Base-by-base conservation (phyloP, 2,888 invertebrate species). In the Drosophila longiperda region DNA sequence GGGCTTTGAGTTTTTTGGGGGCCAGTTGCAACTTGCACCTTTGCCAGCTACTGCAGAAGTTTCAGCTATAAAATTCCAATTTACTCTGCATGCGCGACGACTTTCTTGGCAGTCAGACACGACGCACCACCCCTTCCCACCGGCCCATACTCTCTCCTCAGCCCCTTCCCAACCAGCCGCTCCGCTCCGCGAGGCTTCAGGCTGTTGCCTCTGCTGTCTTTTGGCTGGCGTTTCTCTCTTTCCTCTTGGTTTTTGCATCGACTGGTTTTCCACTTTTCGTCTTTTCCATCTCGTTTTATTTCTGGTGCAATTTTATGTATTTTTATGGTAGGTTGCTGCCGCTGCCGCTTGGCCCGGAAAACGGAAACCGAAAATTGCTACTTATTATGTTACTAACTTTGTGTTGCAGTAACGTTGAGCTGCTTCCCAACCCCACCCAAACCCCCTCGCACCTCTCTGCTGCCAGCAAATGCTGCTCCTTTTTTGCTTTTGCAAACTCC, bases 311-410 rank as follows among this genome's bases (percentile, higher is more conserved):
- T 86, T 86, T 86, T 88, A 86, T 88, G 88, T 86, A 86, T 88
- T 86, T 86, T 86, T 86, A 86, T 85, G 85, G 88, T 85, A 85
- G 83, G 86, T 85, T 85, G 86, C 29, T 29, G 29, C 29, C 29
- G 29, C 67, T 77, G 84, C 82, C 72, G 85, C 82, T 88, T 80
- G 87, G 75, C 78, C 87, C 87, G 87, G 87, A 87, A 87, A 87
- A 85, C 89, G 89, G 87, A 87, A 87, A 87, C 87, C 87, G 83
- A 87, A 87, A 87, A 87, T 87, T 87, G 87, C 87, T 87, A 87
- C 89, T 87, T 87, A 87, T 87, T 87, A 87, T 87, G 89, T 87
- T 87, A 87, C 87, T 82, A 87, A 87, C 89, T 87, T 87, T 87
- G 87, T 87, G 87, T 84, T 86, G 87, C 82, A 83, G 72, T 53